Conservation (phyloP, 2,113 vertebrate genomes). For the Sula dactylatra region DNA sequence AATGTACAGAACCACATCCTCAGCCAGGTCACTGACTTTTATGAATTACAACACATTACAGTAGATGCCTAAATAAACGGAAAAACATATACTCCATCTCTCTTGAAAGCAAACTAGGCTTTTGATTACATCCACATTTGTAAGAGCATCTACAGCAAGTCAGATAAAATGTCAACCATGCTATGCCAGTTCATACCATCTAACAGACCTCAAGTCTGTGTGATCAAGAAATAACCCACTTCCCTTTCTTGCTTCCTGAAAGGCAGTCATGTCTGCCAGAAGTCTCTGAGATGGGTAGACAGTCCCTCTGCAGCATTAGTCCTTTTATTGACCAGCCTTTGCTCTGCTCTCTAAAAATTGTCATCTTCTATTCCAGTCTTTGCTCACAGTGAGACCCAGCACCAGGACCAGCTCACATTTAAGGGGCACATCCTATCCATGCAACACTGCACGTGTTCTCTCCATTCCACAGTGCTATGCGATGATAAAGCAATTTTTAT, state of each 20-base stretch:
- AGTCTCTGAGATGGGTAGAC: background rate
- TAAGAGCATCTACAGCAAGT: background rate
- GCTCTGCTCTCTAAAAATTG: background rate
- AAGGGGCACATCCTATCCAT: background rate
- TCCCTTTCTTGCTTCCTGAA: background rate
- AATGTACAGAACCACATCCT: background rate
- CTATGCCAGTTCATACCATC: background rate
- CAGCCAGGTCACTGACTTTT: background rate
- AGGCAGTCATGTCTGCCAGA: background rate
- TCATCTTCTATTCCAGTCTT: background rate
- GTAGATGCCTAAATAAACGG: background rate
- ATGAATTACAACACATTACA: background rate
- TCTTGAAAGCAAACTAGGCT: background rate
- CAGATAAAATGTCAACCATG: background rate
- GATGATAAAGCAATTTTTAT: background rate
- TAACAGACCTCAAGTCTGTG: background rate
- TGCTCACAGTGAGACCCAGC: background rate
- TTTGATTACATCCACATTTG: background rate
- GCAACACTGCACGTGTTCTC: background rate
- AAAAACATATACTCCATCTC: fast-evolving
- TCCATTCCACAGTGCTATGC: background rate
- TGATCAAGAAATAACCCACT: background rate
- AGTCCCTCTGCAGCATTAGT: background rate
- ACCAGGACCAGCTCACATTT: background rate
- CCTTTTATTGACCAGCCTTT: background rate